Percentiles rank a stretch among this genome's conserved stretches.
Evolutionary conservation across 2,113 vertebrate genomes (phyloP).

Genomic region (Leucoraja erinaceus): DNA sequence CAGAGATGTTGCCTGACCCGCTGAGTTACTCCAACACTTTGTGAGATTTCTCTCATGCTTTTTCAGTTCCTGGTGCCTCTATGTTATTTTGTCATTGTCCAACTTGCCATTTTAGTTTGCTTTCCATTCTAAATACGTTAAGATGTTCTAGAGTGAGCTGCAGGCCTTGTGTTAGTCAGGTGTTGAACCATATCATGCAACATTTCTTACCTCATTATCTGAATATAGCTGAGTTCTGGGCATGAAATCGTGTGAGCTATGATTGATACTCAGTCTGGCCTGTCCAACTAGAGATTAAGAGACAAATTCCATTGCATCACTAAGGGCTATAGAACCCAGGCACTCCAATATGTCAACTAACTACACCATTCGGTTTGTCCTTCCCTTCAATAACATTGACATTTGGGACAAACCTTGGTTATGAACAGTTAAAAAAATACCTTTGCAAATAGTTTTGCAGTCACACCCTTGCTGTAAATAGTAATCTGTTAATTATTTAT

Average conservation of each 20-base stretch:
- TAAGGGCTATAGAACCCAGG: background rate
- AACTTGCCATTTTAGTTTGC: background rate
- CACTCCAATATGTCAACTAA: background rate
- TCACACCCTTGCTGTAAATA: slow-evolving; percentile 30
- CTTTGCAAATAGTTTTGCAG: background rate
- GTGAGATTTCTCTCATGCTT: no score
- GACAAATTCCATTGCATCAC: background rate
- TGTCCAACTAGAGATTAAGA: background rate
- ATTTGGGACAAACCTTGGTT: background rate
- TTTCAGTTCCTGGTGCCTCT: no score
- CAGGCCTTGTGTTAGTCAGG: background rate
- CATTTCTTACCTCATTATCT: background rate
- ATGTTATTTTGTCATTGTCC: background rate
- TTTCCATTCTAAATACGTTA: background rate
- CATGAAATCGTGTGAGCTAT: background rate
- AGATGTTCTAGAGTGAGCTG: background rate
- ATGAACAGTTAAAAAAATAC: background rate
- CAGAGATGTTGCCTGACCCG: no score
- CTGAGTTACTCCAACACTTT: no score
- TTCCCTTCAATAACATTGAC: background rate
- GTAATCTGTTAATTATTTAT: slow-evolving; percentile 37
- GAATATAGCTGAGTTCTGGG: background rate
- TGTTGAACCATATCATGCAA: background rate
- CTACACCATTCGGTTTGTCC: background rate
- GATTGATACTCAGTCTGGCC: background rate